Conservation (phyloP, 2,888 invertebrate species). For the Harpalus rubripes region DNA sequence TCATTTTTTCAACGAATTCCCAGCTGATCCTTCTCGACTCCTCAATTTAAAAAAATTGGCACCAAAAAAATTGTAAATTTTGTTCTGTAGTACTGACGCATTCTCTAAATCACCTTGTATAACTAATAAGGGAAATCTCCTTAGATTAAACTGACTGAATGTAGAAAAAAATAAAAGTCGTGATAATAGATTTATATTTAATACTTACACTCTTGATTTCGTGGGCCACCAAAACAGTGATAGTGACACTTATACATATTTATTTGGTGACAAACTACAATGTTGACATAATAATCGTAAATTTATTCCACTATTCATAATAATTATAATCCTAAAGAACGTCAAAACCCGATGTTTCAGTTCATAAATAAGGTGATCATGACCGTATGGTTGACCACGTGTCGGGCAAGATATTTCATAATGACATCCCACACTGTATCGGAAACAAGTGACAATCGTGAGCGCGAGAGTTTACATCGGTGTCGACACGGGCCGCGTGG, state of each 20-base stretch:
- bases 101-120: too few relatives aligned
- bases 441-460: conserved; percentile 44
- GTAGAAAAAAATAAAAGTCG: too few relatives aligned
- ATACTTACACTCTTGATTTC: background rate
- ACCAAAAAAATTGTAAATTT: too few relatives aligned
- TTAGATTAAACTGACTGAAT: too few relatives aligned
- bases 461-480: conserved; percentile 43
- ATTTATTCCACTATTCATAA: conserved; percentile 46
- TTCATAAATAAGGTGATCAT: conserved; percentile 48
- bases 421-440: conserved; percentile 33
- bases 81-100: too few relatives aligned
- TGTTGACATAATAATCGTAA: conserved; percentile 40
- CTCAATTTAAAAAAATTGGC: too few relatives aligned
- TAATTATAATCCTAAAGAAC: conserved; percentile 48
- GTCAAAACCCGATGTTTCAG: conserved; percentile 35
- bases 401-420: conserved; percentile 35
- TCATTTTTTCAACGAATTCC: too few relatives aligned
- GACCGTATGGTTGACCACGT: conserved; percentile 11
- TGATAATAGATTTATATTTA: too few relatives aligned
- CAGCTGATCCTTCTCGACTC: too few relatives aligned
- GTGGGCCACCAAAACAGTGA: background rate
- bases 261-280: conserved; percentile 45
- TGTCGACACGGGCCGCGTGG: conserved; percentile 37
- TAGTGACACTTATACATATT: conserved; percentile 5
- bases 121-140: too few relatives aligned